Percentiles rank a stretch among this genome's conserved stretches.
Conservation (phyloP, 1,140 invertebrate species). For the Cepaea nemoralis region DNA sequence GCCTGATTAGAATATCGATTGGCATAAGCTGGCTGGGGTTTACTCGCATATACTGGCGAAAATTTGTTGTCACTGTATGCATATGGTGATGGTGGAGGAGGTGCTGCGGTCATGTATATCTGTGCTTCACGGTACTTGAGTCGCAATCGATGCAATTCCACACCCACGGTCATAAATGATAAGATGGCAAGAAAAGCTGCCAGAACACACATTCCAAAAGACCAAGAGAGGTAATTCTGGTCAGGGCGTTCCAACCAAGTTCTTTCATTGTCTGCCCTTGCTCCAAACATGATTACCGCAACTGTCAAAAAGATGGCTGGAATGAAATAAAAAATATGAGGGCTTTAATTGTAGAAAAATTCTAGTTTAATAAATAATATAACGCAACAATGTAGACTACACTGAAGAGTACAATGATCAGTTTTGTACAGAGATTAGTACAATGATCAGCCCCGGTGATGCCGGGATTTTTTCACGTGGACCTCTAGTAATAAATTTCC, state of each 20-base stretch:
- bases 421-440: no score
- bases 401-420: no score
- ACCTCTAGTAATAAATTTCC: no score
- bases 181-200: conserved; percentile 31
- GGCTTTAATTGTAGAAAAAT: not conserved
- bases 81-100: not conserved
- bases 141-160: conserved; percentile 21
- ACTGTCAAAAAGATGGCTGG: conserved; percentile 19
- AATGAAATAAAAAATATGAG: conserved; percentile 1
- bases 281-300: conserved; percentile 34
- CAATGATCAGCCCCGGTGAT: no score
- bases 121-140: not conserved
- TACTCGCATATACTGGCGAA: not conserved
- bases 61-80: not conserved
- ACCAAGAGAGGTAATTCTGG: conserved; percentile 41
- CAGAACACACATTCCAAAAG: conserved; percentile 33
- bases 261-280: conserved; percentile 22
- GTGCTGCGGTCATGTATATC: not conserved
- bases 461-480: no score
- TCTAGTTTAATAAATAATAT: no score
- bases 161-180: not conserved
- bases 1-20: conserved; percentile 1
- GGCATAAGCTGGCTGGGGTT: conserved; percentile 8
- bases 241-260: conserved; percentile 29
- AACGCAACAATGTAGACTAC: no score